These are phyloP conservation scores for Acyrthosiphon pisum DNA, from an alignment of 1,140 invertebrate species.

Conservation along the genomic window DNA sequence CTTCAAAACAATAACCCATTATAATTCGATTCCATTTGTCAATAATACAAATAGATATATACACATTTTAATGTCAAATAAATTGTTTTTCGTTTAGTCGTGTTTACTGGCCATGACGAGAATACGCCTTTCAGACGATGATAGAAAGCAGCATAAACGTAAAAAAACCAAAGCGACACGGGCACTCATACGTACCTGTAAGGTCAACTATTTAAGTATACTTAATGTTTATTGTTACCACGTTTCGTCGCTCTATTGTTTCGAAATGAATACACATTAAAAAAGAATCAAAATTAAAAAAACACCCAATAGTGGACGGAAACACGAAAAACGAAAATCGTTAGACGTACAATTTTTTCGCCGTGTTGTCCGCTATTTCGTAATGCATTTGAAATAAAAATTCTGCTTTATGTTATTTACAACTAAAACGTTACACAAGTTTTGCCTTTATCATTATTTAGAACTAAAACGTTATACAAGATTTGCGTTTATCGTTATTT, in stretches of 20 bases:
- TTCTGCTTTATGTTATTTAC: too few species aligned
- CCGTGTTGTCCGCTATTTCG: background rate
- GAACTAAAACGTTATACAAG: too few species aligned
- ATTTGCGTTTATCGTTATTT: too few species aligned
- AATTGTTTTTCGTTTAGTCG: background rate
- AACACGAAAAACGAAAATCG: background rate
- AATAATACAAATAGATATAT: too few species aligned
- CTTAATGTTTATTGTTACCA: background rate
- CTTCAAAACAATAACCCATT: too few species aligned
- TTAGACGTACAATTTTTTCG: background rate
- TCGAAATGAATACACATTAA: background rate
- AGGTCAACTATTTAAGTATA: background rate
- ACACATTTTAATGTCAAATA: background rate
- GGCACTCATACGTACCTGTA: background rate
- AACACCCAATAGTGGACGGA: background rate
- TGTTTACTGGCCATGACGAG: background rate
- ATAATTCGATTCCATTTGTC: too few species aligned
- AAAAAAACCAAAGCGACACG: too few species aligned
- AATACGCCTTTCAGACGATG: background rate
- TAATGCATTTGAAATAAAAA: too few species aligned
- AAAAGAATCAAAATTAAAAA: background rate
- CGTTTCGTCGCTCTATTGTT: background rate
- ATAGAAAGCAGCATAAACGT: too few species aligned
- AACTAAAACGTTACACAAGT: too few species aligned
- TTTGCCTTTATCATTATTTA: too few species aligned